Conservation (phyloP, 2,113 vertebrate genomes). For the Mormyrus iriodes region DNA sequence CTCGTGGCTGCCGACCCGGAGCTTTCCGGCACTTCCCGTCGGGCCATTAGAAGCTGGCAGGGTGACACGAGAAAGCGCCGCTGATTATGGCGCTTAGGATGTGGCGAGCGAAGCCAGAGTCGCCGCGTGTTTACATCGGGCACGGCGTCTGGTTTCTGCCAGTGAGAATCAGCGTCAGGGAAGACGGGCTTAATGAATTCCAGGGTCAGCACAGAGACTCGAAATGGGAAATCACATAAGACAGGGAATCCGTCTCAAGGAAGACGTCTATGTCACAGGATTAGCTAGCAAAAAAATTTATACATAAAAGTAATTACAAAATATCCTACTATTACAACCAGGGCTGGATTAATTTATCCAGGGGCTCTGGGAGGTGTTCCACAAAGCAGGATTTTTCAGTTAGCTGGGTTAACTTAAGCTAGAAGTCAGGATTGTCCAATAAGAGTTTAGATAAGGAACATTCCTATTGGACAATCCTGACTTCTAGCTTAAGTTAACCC, state of each 20-base stretch:
- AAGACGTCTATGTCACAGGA: not conserved
- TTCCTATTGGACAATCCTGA: not conserved
- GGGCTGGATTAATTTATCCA: not conserved
- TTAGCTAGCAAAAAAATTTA: not conserved
- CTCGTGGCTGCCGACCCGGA: not conserved
- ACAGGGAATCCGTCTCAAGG: not conserved
- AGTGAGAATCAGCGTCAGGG: not conserved
- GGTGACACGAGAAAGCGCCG: not conserved
- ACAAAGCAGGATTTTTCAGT: not conserved
- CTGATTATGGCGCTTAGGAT: not conserved
- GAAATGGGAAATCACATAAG: not conserved
- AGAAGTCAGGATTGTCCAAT: not conserved
- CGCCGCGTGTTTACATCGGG: not conserved
- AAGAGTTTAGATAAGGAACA: not conserved
- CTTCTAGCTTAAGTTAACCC: not conserved
- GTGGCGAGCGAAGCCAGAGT: not conserved
- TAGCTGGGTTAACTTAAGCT: not conserved
- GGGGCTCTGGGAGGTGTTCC: not conserved
- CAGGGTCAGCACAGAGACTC: not conserved
- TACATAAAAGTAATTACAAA: not conserved
- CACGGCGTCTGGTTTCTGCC: not conserved
- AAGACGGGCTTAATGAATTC: not conserved
- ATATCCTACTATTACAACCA: not conserved
- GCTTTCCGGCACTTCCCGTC: not conserved
- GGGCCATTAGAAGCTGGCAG: not conserved